Percentiles rank a stretch among this genome's conserved stretches.
Evolutionary conservation across 2,113 vertebrate genomes (phyloP).

Genomic region (Aspiorhynchus laticeps): DNA sequence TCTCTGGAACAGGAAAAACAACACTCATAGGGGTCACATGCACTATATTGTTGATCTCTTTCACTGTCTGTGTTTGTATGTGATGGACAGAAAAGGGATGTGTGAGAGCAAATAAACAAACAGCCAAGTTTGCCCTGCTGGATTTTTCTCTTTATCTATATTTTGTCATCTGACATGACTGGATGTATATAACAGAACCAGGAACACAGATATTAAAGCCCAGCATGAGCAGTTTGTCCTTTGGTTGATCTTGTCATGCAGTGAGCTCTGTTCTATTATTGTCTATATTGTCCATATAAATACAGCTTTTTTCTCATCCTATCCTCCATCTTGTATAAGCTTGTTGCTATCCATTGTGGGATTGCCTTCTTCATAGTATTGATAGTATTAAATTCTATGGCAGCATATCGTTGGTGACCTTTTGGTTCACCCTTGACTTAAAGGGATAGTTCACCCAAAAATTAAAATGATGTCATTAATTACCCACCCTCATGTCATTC

Average conservation of each 20-base stretch:
- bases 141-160: constrained; percentile 45
- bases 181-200: constrained; percentile 40
- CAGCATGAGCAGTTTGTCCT: not conserved
- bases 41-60: constrained; percentile 54
- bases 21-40: constrained; percentile 45
- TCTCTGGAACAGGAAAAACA: constrained; percentile 4
- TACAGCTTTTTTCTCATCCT: not conserved
- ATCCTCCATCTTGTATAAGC: not conserved
- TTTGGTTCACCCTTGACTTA: not conserved
- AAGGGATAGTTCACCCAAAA: not conserved
- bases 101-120: constrained; percentile 60
- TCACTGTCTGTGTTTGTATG: constrained; percentile 11
- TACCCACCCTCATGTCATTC: too few species aligned
- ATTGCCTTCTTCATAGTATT: not conserved
- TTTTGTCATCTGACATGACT: constrained; percentile 30
- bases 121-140: constrained; percentile 36
- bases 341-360: not conserved
- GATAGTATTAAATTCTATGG: not conserved
- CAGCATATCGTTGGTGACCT: not conserved
- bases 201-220: constrained; percentile 44
- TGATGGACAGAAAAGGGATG: constrained; percentile 18
- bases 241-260: not conserved
- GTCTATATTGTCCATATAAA: not conserved
- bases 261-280: not conserved
- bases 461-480: too few species aligned